Base-by-base conservation (phyloP, 1,140 invertebrate genomes). In the Armadillidium nasatum region DNA sequence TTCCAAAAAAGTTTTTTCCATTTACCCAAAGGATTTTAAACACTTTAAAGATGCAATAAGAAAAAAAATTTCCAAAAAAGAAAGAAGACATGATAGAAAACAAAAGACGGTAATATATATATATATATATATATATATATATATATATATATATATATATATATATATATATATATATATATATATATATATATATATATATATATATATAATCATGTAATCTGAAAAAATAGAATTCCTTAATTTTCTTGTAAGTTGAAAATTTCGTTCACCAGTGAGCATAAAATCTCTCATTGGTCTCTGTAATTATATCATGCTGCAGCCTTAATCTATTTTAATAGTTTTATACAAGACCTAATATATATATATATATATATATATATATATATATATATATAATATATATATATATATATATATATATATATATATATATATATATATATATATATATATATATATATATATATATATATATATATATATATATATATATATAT, bases 91-190 rank as follows among this genome's bases (percentile, higher is more conserved):
- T 2, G 50, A 60, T 7, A 19, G 33, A 33, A 60, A 60, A 60
- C 50, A 60, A 60, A 60, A 60, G 50, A 33, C 33, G 33, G 33
- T 33, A 33, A 33, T 33, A 60, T 60, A 60, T 60, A 60, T 60
- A 15, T 71, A 43, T 43, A 71, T 23, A 71, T 43, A 71, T 71
- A 71, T 43, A 71, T 23, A 71, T 43, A 71, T 71, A 71, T 43
- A 71, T 71, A 71, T 13, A 71, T 23, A 71, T 71, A 71, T 71
- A 71, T 71, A 23, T 71, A 67, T 67, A 67, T 67, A 67, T 67
- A 67, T 67, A 67, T 67, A 67, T 67, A 15, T 67, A 67, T 67
- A 67, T 67, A 67, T 67, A 67, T 67, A 67, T 67, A 67, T 67
- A 67, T 67, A 67, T 67, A 67, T 67, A 67, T 67, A 67, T 67